phyloP scores from a whole-genome alignment of 2,888 invertebrate genomes.

The Melieria crassipennis region DNA sequence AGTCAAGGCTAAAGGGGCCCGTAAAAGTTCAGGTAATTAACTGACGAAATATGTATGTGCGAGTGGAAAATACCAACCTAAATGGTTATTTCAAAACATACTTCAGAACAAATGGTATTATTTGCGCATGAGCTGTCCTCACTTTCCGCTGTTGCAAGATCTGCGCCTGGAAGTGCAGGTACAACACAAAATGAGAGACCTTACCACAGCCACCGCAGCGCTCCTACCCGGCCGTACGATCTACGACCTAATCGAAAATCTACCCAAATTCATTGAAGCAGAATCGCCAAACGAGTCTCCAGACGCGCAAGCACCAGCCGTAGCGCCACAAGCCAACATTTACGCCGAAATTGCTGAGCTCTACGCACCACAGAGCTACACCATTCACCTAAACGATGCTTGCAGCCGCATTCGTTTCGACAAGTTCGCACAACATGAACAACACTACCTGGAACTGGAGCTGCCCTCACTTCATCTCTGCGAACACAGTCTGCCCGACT shows the following conservation, averaged over 20 bases:
- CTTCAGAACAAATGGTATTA: constrained; percentile 45
- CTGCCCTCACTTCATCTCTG: constrained; percentile 48
- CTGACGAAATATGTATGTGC: too few relatives aligned
- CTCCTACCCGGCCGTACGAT: constrained; percentile 47
- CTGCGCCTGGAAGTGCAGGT: constrained; percentile 47
- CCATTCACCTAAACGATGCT: constrained; percentile 47
- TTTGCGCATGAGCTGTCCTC: constrained; percentile 50
- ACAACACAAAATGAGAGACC: constrained; percentile 42
- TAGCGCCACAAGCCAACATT: constrained; percentile 42
- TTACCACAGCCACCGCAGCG: constrained; percentile 34
- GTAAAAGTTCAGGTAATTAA: constrained; percentile 36
- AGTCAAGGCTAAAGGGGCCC: constrained; percentile 25
- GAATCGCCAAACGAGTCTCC: background rate
- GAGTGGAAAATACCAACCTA: background rate
- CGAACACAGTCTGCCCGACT: constrained; percentile 59
- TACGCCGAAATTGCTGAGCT: constrained; percentile 53
- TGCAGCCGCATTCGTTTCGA: constrained; percentile 52
- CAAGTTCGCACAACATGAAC: constrained; percentile 51
- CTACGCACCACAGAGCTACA: constrained; percentile 48
- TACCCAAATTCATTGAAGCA: constrained; percentile 33
- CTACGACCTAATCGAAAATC: constrained; percentile 47
- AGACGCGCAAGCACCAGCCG: background rate
- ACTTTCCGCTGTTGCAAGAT: constrained; percentile 48
- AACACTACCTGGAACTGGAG: constrained; percentile 56
- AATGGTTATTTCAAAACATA: background rate